phyloP scores from a whole-genome alignment of 2,888 invertebrate genomes.

The Bembecia ichneumoniformis region DNA sequence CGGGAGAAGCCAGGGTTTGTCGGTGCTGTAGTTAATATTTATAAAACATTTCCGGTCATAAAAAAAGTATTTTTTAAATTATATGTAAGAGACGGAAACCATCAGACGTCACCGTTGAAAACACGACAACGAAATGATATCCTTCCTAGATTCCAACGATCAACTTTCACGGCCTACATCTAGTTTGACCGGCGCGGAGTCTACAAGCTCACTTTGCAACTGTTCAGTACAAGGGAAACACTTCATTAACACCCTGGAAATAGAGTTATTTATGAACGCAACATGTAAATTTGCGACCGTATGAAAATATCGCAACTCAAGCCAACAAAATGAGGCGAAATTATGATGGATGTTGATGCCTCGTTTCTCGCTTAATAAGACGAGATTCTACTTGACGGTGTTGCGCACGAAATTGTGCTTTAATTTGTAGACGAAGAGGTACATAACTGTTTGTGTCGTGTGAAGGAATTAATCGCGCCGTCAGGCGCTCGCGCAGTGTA shows the following conservation, averaged over 20 bases:
- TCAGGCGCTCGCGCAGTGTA: slow-evolving; percentile 27
- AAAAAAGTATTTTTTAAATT: no score
- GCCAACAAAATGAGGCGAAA: slow-evolving; percentile 63
- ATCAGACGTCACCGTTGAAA: not conserved
- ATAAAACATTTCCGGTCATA: no score
- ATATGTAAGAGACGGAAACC: not conserved
- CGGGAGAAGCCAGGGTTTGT: no score
- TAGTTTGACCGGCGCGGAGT: slow-evolving; percentile 37
- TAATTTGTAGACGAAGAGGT: slow-evolving; percentile 16
- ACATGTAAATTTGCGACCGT: slow-evolving; percentile 27
- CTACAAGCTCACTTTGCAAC: slow-evolving; percentile 31
- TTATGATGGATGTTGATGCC: slow-evolving; percentile 69
- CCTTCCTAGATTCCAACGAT: slow-evolving; percentile 26
- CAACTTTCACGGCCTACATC: slow-evolving; percentile 41
- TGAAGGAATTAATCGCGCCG: slow-evolving; percentile 31
- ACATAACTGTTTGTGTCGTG: slow-evolving; percentile 7
- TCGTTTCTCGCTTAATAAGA: slow-evolving; percentile 62
- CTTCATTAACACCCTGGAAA: slow-evolving; percentile 18
- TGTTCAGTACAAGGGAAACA: slow-evolving; percentile 15
- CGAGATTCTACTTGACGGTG: slow-evolving; percentile 30
- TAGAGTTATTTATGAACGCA: slow-evolving; percentile 20
- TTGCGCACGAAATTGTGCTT: slow-evolving; percentile 18
- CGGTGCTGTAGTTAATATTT: no score
- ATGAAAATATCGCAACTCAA: slow-evolving; percentile 49
- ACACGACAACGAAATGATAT: slow-evolving; percentile 41